These are phyloP conservation scores for Protophormia terraenovae DNA, from an alignment of 2,888 invertebrate genomes.

Conservation along the genomic window DNA sequence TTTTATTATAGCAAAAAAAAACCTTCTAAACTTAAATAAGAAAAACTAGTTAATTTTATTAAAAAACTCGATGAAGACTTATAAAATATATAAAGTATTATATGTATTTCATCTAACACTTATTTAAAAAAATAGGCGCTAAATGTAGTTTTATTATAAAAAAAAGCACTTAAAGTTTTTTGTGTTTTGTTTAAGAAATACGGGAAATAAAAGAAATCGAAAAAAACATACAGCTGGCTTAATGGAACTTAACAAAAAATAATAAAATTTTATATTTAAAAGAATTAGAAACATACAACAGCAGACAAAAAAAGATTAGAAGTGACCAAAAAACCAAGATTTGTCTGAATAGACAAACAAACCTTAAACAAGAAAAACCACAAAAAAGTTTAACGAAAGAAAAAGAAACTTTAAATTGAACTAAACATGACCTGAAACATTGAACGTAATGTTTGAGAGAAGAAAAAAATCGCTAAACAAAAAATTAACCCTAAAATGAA, in stretches of 20 bases:
- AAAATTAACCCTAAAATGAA: slow-evolving; percentile 6
- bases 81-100: not conserved
- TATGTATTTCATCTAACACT: slow-evolving; percentile 14
- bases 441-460: not conserved
- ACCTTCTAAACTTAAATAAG: not conserved
- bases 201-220: slow-evolving; percentile 48
- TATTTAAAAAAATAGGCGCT: slow-evolving; percentile 10
- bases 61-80: not conserved
- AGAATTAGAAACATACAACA: not conserved
- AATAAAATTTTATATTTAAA: not conserved
- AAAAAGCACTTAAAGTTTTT: not conserved
- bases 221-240: slow-evolving; percentile 49
- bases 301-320: not conserved
- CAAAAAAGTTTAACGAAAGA: not conserved
- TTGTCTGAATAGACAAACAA: not conserved
- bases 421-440: slow-evolving; percentile 38
- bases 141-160: not conserved
- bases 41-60: not conserved
- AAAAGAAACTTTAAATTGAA: slow-evolving; percentile 33
- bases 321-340: not conserved
- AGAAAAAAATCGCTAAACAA: not conserved
- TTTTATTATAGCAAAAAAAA: not conserved
- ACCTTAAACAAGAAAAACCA: slow-evolving; percentile 43
- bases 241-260: not conserved
- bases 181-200: not conserved